These are phyloP conservation scores for Gymnocheta viridis DNA, from an alignment of 2,888 invertebrate genomes.

Conservation along the genomic window DNA sequence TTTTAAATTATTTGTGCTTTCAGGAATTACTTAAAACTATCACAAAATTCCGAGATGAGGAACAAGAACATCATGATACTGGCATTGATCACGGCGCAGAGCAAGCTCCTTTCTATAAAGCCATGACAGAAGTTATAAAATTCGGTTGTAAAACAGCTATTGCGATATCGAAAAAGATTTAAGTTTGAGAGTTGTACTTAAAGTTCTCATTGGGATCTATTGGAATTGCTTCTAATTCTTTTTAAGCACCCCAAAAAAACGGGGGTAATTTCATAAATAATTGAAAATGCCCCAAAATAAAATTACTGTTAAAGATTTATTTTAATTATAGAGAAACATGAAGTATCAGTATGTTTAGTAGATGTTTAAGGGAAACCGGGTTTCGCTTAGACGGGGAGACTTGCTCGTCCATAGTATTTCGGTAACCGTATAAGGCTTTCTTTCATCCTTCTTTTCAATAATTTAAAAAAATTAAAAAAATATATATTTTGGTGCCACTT, in stretches of 20 bases:
- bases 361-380: no score
- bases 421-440: no score
- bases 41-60: constrained; percentile 96
- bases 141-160: constrained; percentile 96
- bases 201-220: background rate
- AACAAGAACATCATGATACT: constrained; percentile 98
- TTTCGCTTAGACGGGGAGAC: no score
- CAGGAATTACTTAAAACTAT: constrained; percentile 92
- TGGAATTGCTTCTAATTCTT: no score
- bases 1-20: constrained; percentile 2
- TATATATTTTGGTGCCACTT: background rate
- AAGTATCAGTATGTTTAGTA: no score
- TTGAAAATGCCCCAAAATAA: no score
- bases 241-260: no score
- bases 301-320: no score
- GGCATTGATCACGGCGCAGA: constrained; percentile 96
- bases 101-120: constrained; percentile 95
- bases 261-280: no score
- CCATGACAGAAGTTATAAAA: constrained; percentile 92
- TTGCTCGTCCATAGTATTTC: no score
- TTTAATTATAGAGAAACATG: no score
- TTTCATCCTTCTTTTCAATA: background rate
- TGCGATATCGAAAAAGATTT: constrained; percentile 94
- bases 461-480: background rate
- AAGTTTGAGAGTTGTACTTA: constrained; percentile 62